Conservation (phyloP, 1,140 invertebrate species). For the Drosophila novamexicana region DNA sequence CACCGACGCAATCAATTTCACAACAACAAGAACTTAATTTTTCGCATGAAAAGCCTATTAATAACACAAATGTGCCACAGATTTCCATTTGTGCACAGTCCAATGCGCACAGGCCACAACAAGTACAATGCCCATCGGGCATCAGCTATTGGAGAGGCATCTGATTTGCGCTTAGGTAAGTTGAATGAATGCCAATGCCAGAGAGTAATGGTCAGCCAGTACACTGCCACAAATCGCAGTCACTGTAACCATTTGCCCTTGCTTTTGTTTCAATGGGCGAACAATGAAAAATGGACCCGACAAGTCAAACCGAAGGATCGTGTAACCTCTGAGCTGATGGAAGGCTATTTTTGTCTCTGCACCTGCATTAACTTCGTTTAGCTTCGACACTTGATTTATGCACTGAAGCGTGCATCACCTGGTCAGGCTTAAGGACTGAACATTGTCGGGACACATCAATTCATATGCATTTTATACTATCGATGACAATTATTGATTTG, state of each 20-base stretch:
- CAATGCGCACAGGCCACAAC: conserved; percentile 35
- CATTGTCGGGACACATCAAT: conserved; percentile 6
- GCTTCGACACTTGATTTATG: conserved; percentile 51
- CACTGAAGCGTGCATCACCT: conserved; percentile 22
- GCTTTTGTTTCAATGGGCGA: conserved; percentile 37
- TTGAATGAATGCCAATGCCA: conserved; percentile 23
- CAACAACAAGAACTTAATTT: conserved; percentile 56
- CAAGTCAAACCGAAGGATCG: conserved; percentile 49
- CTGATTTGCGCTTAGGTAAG: conserved; percentile 49
- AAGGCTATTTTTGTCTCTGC: background rate
- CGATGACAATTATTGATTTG: conserved; percentile 49
- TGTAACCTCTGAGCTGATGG: conserved; percentile 9
- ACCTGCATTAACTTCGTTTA: conserved; percentile 4
- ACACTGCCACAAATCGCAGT: conserved; percentile 24
- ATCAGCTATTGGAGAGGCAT: conserved; percentile 52
- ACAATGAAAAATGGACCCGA: conserved; percentile 45
- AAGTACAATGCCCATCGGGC: background rate
- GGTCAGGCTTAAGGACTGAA: conserved; percentile 1
- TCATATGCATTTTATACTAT: conserved; percentile 41
- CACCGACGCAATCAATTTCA: conserved; percentile 40
- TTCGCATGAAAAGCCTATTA: conserved; percentile 61
- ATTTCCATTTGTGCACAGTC: conserved; percentile 41
- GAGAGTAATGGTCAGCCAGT: background rate
- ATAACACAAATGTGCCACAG: conserved; percentile 51
- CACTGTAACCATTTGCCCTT: conserved; percentile 25